Conservation (phyloP, 1,140 invertebrate genomes). For the Apocrypta bakeri region DNA sequence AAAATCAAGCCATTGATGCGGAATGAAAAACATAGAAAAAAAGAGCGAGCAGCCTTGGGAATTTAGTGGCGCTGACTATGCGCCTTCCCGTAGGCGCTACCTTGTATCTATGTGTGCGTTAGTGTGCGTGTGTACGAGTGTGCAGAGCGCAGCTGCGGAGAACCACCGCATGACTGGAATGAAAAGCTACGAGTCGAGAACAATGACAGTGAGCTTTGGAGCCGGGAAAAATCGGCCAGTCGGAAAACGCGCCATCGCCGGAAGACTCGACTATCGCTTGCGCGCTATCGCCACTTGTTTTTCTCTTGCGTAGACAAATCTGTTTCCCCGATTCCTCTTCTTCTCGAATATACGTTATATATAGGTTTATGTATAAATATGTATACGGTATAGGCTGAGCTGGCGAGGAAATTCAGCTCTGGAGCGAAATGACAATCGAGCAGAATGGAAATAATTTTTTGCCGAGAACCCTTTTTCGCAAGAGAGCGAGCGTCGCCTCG, state of each 20-base stretch:
- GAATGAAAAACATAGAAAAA: neutral
- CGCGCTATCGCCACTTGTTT: conserved; percentile 62
- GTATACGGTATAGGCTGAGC: too few species aligned
- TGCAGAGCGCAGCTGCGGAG: conserved; percentile 58
- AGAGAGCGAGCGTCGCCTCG: neutral
- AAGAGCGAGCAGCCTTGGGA: neutral
- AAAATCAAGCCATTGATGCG: neutral
- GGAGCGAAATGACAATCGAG: conserved; percentile 33
- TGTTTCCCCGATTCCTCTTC: conserved; percentile 46
- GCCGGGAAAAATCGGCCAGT: conserved; percentile 59
- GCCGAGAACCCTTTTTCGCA: neutral
- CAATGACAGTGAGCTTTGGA: conserved; percentile 52
- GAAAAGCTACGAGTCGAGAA: conserved; percentile 13
- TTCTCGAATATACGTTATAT: neutral
- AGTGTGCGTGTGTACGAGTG: neutral
- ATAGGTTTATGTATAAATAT: neutral
- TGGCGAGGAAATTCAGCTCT: neutral
- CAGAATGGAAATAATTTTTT: conserved; percentile 36
- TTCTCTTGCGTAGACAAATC: conserved; percentile 58
- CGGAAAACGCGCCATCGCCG: conserved; percentile 67
- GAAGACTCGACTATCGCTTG: conserved; percentile 67
- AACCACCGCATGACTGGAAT: conserved; percentile 25
- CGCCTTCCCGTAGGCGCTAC: neutral
- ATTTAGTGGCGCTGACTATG: neutral
- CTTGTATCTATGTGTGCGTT: too few species aligned